Evolutionary conservation across 2,888 invertebrate genomes (phyloP), one percentile per base, ranked within the genome.

Genomic region (Nomada ruficornis): DNA sequence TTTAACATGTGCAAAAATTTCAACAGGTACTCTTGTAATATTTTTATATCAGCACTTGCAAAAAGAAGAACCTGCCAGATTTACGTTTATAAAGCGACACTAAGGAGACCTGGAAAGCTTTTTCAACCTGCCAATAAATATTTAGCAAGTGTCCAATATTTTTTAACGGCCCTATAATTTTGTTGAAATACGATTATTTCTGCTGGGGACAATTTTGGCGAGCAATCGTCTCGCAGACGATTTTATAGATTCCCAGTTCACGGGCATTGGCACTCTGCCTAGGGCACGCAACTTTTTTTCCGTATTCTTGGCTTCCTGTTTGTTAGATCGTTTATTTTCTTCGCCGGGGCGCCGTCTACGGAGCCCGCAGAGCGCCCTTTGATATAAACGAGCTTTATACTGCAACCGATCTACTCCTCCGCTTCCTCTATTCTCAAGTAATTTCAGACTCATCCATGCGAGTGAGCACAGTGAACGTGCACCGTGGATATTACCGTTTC

Each of bases 241-340:
- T 36, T 65, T 70, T 62, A 20, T 74, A 50, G 65, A 62, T 52
- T 70, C n/a, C 62, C 62, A n/a, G 59, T 42, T 71, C 70, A 70
- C 62, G 62, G 77, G 50, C 77, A 72, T 64, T 71, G 80, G 72
- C 60, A 69, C 29, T 64, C 67, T 42, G 77, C 84, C 74, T 52
- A 77, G 57, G 69, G 79, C 73, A 57, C 44, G 20, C 57, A 57
- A 47, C 67, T 75, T 84, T 78, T 81, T 79, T 52, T 36, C 70
- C 60, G 26, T 54, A 57, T 64, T 36, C 60, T 20, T 65, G 64
- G 69, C 72, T 85, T 85, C 82, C 82, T 85, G 82, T 85, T 85
- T 77, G 69, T 55, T 64, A 18, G 42, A 59, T 77, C 73, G 75
- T 80, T 86, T 83, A 82, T 85, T 77, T 86, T 69, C 80, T 69